Conservation (phyloP, 2,888 invertebrate genomes). For the Oxyteleia sp. region DNA sequence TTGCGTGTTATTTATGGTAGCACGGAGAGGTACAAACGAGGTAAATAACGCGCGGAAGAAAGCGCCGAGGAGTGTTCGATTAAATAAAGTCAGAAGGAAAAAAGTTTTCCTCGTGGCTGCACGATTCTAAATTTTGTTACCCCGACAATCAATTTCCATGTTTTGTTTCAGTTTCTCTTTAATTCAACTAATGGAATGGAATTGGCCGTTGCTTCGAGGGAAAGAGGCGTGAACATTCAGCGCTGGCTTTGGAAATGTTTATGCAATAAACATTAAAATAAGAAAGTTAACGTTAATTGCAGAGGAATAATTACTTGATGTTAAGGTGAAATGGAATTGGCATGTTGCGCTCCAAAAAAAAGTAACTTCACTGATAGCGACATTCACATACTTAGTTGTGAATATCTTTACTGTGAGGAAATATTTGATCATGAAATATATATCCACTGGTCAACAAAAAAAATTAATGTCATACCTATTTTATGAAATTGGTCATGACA, state of each 20-base stretch:
- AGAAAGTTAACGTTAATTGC: not conserved
- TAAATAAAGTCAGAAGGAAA: slow-evolving; percentile 5
- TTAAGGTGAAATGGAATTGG: too few species aligned
- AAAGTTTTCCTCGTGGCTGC: not conserved
- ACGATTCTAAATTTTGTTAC: slow-evolving; percentile 1
- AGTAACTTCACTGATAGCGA: too few species aligned
- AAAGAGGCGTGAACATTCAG: not conserved
- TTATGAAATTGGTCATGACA: too few species aligned
- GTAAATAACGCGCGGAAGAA: not conserved
- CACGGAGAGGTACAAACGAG: not conserved
- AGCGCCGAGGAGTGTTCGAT: not conserved
- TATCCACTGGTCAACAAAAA: too few species aligned
- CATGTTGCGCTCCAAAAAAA: too few species aligned
- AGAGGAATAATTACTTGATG: too few species aligned
- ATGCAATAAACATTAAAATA: not conserved
- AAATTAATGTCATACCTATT: too few species aligned
- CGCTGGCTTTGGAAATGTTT: not conserved
- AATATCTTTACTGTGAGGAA: too few species aligned
- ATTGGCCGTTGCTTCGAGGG: not conserved
- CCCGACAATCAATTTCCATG: slow-evolving; percentile 1
- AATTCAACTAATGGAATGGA: slow-evolving; percentile 1
- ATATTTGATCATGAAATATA: too few species aligned
- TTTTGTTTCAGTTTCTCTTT: slow-evolving; percentile 1
- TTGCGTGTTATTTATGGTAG: not conserved
- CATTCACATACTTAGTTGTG: too few species aligned